phyloP scores from a whole-genome alignment of 2,888 invertebrate species.

The Lampropteryx suffumata region DNA sequence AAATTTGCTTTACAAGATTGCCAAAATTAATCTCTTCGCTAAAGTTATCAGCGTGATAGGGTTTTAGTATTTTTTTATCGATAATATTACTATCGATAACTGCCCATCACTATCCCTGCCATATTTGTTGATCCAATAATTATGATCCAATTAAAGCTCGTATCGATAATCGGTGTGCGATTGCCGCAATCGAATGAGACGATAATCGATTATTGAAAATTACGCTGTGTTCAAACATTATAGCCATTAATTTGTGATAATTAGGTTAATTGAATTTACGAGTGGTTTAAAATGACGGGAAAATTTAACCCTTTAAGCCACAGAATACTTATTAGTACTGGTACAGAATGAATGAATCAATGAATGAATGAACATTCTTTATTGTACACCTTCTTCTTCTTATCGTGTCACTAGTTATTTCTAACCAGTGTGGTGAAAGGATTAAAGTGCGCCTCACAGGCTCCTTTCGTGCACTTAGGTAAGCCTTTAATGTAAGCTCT shows the following conservation, averaged over 20 bases:
- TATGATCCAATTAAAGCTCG: conserved; percentile 31
- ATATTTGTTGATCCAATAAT: conserved; percentile 40
- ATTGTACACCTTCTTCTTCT: no score
- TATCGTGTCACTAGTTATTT: no score
- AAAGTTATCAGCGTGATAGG: no score
- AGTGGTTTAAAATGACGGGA: conserved; percentile 1
- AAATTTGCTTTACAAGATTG: no score
- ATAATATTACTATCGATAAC: conserved; percentile 11
- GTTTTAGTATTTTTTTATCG: neutral
- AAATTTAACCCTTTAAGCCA: neutral
- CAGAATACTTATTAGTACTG: no score
- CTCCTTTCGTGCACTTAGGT: no score
- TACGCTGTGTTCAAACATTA: conserved; percentile 15
- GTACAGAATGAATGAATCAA: no score
- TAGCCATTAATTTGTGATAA: conserved; percentile 24
- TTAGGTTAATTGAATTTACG: conserved; percentile 16
- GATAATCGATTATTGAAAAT: conserved; percentile 27
- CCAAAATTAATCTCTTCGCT: no score
- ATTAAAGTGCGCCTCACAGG: no score
- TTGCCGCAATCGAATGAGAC: conserved; percentile 29
- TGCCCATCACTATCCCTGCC: conserved; percentile 30
- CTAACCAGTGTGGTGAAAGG: no score
- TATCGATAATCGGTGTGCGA: conserved; percentile 24
- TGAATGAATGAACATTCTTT: no score
- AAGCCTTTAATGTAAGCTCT: no score